These are phyloP conservation scores for Lordiphosa mommai DNA, from an alignment of 1,140 invertebrate species.

Conservation along the genomic window DNA sequence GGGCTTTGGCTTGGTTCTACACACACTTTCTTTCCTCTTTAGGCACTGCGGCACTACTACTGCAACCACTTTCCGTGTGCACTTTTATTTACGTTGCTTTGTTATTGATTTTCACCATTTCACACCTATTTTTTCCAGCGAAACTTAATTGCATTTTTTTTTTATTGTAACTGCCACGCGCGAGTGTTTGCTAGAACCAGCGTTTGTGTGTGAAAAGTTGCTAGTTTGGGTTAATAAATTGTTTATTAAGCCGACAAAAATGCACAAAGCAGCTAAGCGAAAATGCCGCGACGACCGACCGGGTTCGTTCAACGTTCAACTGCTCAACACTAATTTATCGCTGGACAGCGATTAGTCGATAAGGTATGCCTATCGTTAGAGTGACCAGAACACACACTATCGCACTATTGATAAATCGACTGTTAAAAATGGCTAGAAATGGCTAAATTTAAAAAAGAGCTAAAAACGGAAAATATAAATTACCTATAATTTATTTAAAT, in stretches of 20 bases:
- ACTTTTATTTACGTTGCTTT: constrained; percentile 73
- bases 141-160: neutral
- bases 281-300: neutral
- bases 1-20: constrained; percentile 15
- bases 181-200: neutral
- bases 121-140: constrained; percentile 28
- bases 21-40: constrained; percentile 28
- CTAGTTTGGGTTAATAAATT: neutral
- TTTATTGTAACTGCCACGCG: constrained; percentile 2
- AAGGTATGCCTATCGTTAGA: no score
- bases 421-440: no score
- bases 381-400: no score
- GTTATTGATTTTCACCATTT: constrained; percentile 66
- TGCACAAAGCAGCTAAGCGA: neutral
- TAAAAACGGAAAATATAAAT: no score
- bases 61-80: constrained; percentile 41
- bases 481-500: no score
- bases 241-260: no score
- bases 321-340: no score
- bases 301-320: no score
- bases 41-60: constrained; percentile 11
- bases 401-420: no score
- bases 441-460: no score
- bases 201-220: neutral
- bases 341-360: no score